Percentiles rank a stretch among this genome's conserved stretches.
Evolutionary conservation across 2,797 vertebrate genomes (phyloP).

Genomic region (Aeoliscus strigatus): DNA sequence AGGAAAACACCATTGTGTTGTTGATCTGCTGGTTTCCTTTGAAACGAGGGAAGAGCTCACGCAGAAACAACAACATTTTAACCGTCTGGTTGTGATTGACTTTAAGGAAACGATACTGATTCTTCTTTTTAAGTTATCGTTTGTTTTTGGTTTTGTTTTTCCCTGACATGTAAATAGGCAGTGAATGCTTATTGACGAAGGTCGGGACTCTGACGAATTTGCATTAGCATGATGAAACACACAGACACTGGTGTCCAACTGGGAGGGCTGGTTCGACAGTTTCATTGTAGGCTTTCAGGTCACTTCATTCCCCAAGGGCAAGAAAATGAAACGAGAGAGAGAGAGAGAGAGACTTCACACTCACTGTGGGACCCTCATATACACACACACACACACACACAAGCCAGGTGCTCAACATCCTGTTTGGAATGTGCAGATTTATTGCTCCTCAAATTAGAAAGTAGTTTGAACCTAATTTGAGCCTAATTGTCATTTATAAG

Average conservation of each 20-base stretch:
- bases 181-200: no score
- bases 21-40: conserved; percentile 44
- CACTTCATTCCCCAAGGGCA: conserved; percentile 37
- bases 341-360: conserved; percentile 13
- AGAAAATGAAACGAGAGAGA: conserved; percentile 25
- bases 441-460: conserved; percentile 28
- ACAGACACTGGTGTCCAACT: conserved; percentile 18
- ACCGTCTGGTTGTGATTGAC: conserved; percentile 20
- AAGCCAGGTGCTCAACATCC: conserved; percentile 18
- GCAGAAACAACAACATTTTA: conserved; percentile 18
- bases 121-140: no score
- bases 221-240: conserved; percentile 6
- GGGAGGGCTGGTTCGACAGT: conserved; percentile 56
- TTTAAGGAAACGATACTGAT: background rate
- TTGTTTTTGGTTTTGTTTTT: no score
- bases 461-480: conserved; percentile 33
- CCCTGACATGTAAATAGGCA: no score
- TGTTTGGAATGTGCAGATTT: conserved; percentile 14
- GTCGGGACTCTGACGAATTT: conserved; percentile 16
- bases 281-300: conserved; percentile 50
- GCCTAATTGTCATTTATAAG: conserved; percentile 11
- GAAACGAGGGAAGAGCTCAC: conserved; percentile 31
- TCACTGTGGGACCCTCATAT: conserved; percentile 16
- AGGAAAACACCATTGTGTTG: conserved; percentile 61
- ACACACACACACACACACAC: conserved; percentile 2